Percentiles rank a stretch among this genome's conserved stretches.
These are phyloP conservation scores for Mesembrinibis cayennensis DNA, from an alignment of 2,113 vertebrate species.

Conservation along the genomic window DNA sequence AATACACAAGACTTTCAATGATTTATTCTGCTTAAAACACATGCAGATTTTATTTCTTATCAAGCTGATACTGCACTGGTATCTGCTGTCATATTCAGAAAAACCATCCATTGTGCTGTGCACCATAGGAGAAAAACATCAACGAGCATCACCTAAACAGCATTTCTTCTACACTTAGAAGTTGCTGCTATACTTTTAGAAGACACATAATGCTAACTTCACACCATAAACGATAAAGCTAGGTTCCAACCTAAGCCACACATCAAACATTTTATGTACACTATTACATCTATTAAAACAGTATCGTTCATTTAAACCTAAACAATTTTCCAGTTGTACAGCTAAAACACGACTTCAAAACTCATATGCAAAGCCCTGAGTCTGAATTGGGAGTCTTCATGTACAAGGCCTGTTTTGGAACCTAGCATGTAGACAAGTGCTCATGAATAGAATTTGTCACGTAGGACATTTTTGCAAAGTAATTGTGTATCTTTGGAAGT, in stretches of 20 bases:
- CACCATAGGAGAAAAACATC: neutral
- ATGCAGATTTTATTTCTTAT: neutral
- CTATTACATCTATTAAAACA: neutral
- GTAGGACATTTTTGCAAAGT: neutral
- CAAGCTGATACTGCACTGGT: neutral
- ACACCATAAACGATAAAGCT: neutral
- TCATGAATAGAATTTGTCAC: neutral
- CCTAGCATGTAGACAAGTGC: neutral
- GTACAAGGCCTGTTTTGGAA: neutral
- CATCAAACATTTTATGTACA: neutral
- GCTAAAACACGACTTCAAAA: neutral
- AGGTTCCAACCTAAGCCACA: neutral
- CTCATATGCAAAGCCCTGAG: fast-evolving
- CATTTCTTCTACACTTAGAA: neutral
- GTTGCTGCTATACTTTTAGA: neutral
- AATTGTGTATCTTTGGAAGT: neutral
- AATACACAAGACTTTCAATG: neutral
- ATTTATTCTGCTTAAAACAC: neutral
- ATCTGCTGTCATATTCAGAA: neutral
- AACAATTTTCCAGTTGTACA: neutral
- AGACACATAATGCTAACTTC: neutral
- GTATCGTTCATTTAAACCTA: neutral
- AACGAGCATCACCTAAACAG: neutral
- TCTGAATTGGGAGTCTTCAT: neutral
- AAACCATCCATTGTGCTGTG: neutral